A percentile compares a stretch with the other conserved stretches of the same genome.
phyloP scores from a whole-genome alignment of 2,113 vertebrate species.

The Spheniscus mendiculus region DNA sequence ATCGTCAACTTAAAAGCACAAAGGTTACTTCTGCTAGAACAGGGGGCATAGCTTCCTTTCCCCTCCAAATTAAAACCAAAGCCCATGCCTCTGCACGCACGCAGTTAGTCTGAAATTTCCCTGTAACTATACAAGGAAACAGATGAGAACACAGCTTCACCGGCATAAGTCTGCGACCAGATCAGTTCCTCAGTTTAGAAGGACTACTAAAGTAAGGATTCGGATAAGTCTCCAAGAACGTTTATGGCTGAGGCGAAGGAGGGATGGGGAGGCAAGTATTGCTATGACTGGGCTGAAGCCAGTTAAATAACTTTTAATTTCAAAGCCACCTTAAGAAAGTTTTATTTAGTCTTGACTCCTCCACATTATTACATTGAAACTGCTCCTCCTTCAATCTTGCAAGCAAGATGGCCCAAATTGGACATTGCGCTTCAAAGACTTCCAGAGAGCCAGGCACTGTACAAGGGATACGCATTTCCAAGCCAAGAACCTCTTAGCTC shows the following conservation, averaged over 20 bases:
- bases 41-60: background rate
- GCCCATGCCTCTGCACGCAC: background rate
- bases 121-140: background rate
- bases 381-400: background rate
- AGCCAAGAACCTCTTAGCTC: background rate
- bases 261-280: background rate
- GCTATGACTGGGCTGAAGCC: background rate
- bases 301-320: background rate
- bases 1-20: background rate
- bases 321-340: background rate
- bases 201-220: background rate
- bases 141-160: background rate
- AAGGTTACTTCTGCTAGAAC: background rate
- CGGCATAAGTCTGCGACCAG: background rate
- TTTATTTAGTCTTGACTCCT: background rate
- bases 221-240: background rate
- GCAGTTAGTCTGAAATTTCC: background rate
- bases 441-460: background rate
- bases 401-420: background rate
- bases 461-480: rapidly evolving
- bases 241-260: background rate
- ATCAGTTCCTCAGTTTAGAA: background rate
- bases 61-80: background rate
- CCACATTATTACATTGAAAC: background rate
- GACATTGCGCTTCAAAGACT: background rate